A percentile compares a stretch with the other conserved stretches of the same genome.
Conservation (phyloP, 2,113 vertebrate genomes). For the Xiphophorus couchianus region DNA sequence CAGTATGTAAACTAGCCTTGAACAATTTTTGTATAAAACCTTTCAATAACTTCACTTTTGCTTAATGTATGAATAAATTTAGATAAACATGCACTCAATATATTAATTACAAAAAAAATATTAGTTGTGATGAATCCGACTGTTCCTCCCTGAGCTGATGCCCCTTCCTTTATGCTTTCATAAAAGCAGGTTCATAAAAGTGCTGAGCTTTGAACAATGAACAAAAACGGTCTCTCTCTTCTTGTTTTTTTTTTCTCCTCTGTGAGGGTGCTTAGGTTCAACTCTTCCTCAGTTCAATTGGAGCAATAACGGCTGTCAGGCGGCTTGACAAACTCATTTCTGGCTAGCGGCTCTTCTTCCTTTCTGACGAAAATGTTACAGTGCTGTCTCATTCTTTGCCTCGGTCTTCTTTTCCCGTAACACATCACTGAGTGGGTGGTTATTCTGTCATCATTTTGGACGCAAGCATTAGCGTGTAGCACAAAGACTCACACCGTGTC, state of each 20-base stretch:
- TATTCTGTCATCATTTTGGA: conserved; percentile 72
- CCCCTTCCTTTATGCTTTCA: conserved; percentile 21
- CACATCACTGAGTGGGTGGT: conserved; percentile 65
- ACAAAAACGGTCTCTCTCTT: conserved; percentile 18
- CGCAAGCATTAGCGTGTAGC: not conserved
- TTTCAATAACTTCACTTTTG: no score
- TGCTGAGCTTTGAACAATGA: conserved; percentile 49
- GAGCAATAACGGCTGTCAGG: conserved; percentile 64
- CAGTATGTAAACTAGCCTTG: not conserved
- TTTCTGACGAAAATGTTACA: conserved; percentile 78
- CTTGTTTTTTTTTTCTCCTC: not conserved
- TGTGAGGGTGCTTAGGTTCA: conserved; percentile 36
- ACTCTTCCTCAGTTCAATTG: conserved; percentile 40
- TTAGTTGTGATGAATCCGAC: not conserved
- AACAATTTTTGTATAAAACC: not conserved
- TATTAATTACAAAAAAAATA: not conserved
- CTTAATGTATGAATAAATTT: not conserved
- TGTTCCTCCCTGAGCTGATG: not conserved
- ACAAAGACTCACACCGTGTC: conserved; percentile 18
- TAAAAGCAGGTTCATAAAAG: conserved; percentile 26
- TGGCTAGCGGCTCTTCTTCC: conserved; percentile 66
- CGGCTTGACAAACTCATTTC: conserved; percentile 72
- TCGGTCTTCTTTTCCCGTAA: conserved; percentile 61
- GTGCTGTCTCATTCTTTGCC: conserved; percentile 65
- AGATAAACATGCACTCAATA: not conserved